phyloP scores from a whole-genome alignment of 2,888 invertebrate genomes.

The Pseudococcus longispinus region DNA sequence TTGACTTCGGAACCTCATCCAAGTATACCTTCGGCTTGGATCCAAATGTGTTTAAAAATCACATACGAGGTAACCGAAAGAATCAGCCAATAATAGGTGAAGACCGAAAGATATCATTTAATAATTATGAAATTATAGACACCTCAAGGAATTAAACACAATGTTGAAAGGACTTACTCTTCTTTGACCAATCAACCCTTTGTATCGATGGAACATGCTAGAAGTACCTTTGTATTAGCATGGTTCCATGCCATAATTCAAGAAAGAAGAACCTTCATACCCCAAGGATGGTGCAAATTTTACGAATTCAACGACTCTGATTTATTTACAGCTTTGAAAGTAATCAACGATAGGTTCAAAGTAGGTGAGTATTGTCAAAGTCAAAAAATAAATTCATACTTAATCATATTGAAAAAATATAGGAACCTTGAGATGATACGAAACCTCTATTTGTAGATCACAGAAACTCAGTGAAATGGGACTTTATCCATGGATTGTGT shows the following conservation, averaged over 20 bases:
- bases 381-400: too few relatives aligned
- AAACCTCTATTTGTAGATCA: conserved; percentile 56
- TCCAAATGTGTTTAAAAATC: conserved; percentile 81
- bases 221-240: conserved; percentile 77
- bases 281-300: conserved; percentile 88
- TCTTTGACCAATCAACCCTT: conserved; percentile 64
- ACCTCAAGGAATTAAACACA: conserved; percentile 85
- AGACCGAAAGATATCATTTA: not conserved
- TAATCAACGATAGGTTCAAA: conserved; percentile 61
- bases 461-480: conserved; percentile 69
- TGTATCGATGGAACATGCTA: conserved; percentile 62
- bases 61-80: conserved; percentile 71
- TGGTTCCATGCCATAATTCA: conserved; percentile 89
- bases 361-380: conserved; percentile 62
- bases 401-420: too few relatives aligned
- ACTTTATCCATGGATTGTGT: conserved; percentile 77
- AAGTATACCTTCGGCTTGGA: conserved; percentile 76
- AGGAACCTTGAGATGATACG: too few relatives aligned
- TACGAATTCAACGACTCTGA: conserved; percentile 89
- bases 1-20: conserved; percentile 83
- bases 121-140: conserved; percentile 61
- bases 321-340: conserved; percentile 71
- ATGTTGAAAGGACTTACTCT: conserved; percentile 76
- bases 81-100: not conserved
- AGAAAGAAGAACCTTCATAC: conserved; percentile 90